These are phyloP conservation scores for Drosophila azteca DNA, from an alignment of 1,140 invertebrate genomes.

Conservation along the genomic window DNA sequence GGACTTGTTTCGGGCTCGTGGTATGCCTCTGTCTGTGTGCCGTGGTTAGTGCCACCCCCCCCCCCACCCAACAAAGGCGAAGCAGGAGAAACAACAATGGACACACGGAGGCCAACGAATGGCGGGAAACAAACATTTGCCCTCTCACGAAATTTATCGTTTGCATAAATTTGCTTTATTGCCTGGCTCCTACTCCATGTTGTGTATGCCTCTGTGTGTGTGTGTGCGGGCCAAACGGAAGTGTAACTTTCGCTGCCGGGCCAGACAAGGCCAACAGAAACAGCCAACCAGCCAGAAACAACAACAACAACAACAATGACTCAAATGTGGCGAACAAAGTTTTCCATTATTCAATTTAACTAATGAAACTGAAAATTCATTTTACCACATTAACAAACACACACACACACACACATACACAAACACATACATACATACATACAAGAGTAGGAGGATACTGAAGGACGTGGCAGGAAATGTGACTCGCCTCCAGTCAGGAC, in stretches of 20 bases:
- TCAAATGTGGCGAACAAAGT: slow-evolving; percentile 76
- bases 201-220: slow-evolving; percentile 22
- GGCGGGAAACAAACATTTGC: slow-evolving; percentile 74
- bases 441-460: slow-evolving; percentile 7
- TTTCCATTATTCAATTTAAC: slow-evolving; percentile 84
- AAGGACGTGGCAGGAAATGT: slow-evolving; percentile 60
- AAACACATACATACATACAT: background rate
- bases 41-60: no score
- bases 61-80: slow-evolving; percentile 14
- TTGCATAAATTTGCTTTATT: slow-evolving; percentile 84
- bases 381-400: slow-evolving; percentile 82
- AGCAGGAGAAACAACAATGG: slow-evolving; percentile 1
- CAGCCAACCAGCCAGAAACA: slow-evolving; percentile 19
- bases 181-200: slow-evolving; percentile 51
- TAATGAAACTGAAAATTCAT: slow-evolving; percentile 84
- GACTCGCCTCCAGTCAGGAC: slow-evolving; percentile 57
- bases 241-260: slow-evolving; percentile 73
- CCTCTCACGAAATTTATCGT: slow-evolving; percentile 80
- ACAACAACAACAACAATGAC: slow-evolving; percentile 43
- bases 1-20: no score
- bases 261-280: slow-evolving; percentile 52
- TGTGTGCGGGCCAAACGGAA: slow-evolving; percentile 57
- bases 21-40: background rate
- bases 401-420: slow-evolving; percentile 42
- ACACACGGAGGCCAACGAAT: slow-evolving; percentile 24